Evolutionary conservation across 1,140 invertebrate species (phyloP).

Genomic region (Lerema accius): DNA sequence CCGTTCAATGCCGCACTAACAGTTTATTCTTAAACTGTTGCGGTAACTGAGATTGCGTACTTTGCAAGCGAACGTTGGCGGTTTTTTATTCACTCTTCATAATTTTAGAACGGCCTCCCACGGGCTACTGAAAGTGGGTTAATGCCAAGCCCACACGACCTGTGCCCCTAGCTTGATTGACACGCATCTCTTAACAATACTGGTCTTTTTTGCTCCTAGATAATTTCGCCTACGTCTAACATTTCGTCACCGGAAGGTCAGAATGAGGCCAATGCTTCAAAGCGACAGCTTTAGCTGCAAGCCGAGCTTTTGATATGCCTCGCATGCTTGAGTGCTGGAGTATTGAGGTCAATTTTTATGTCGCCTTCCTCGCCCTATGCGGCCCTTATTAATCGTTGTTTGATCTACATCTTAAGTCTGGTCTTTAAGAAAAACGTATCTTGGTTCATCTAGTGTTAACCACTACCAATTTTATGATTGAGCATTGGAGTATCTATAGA

Average conservation of each 20-base stretch:
- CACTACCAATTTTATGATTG: too few species aligned
- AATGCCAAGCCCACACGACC: constrained; percentile 73
- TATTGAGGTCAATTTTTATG: constrained; percentile 2
- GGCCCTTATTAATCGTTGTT: background rate
- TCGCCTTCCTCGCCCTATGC: background rate
- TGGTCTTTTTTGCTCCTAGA: constrained; percentile 29
- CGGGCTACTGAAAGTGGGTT: constrained; percentile 66
- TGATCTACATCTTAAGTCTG: background rate
- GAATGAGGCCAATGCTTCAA: constrained; percentile 46
- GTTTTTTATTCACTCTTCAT: constrained; percentile 40
- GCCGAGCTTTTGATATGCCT: constrained; percentile 5
- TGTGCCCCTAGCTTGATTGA: constrained; percentile 57
- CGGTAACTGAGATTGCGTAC: constrained; percentile 37
- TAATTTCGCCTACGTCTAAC: constrained; percentile 28
- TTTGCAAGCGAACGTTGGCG: constrained; percentile 39
- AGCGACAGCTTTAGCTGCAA: constrained; percentile 5
- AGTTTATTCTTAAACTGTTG: constrained; percentile 57
- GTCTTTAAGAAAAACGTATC: too few species aligned
- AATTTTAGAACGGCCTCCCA: constrained; percentile 59
- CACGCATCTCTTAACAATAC: constrained; percentile 43
- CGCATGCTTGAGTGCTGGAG: background rate
- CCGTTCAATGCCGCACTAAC: constrained; percentile 42
- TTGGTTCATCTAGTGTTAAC: too few species aligned
- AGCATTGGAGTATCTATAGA: too few species aligned
- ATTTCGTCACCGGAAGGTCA: constrained; percentile 39